A percentile compares a stretch with the other conserved stretches of the same genome.
Conservation (phyloP, 1,140 invertebrate genomes). For the Notospermus geniculatus region DNA sequence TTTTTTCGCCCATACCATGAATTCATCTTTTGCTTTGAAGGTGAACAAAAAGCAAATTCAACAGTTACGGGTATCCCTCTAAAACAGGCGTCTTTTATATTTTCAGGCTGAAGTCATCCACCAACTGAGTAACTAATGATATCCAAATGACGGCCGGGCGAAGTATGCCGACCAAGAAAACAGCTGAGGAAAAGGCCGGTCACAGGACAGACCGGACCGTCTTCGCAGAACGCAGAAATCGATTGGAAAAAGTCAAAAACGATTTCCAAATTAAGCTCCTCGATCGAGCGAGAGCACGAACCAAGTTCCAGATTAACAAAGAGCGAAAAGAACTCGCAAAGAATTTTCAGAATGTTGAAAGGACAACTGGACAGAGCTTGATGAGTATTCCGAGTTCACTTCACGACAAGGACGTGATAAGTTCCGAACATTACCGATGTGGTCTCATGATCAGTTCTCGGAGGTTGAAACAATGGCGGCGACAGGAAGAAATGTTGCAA, state of each 20-base stretch:
- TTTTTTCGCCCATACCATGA: too few species aligned
- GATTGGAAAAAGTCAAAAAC: background rate
- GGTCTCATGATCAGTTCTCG: background rate
- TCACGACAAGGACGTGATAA: conserved; percentile 1
- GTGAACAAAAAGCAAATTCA: too few species aligned
- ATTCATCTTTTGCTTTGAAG: too few species aligned
- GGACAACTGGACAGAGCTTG: background rate
- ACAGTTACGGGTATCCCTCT: too few species aligned
- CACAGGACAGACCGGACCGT: background rate
- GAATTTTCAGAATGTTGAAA: background rate
- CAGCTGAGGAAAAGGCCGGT: too few species aligned
- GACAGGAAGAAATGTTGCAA: background rate
- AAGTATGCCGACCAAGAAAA: too few species aligned
- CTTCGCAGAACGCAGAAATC: background rate
- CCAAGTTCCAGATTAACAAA: background rate
- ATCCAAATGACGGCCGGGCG: too few species aligned
- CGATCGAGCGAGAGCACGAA: background rate
- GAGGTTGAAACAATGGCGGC: background rate
- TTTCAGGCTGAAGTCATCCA: too few species aligned
- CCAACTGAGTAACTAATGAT: too few species aligned
- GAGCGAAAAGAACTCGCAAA: conserved; percentile 6
- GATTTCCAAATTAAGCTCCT: background rate
- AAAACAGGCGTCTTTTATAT: too few species aligned
- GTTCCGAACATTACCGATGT: conserved; percentile 4
- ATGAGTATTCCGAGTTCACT: background rate